These are phyloP conservation scores for Andrena bucephala DNA, from an alignment of 2,888 invertebrate species.

Conservation along the genomic window DNA sequence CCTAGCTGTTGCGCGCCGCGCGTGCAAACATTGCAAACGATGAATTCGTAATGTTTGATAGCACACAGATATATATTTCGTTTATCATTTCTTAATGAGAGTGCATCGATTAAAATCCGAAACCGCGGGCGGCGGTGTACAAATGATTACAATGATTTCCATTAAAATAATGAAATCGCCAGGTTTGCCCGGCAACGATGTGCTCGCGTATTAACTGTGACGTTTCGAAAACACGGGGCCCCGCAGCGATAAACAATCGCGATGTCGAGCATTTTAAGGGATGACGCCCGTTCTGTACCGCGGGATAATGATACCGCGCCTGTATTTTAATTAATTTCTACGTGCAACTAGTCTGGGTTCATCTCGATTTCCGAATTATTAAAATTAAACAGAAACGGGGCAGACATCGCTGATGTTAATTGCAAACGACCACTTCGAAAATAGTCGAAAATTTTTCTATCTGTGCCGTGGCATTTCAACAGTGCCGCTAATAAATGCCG, in stretches of 20 bases:
- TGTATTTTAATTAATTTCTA: conserved; percentile 22
- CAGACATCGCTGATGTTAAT: no score
- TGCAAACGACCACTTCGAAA: no score
- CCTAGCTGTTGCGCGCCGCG: background rate
- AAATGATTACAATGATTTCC: background rate
- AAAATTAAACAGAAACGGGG: no score
- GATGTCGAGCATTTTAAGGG: background rate
- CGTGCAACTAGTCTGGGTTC: background rate
- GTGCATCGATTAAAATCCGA: conserved; percentile 3
- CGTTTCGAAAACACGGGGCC: background rate
- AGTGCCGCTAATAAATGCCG: background rate
- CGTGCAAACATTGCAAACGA: background rate
- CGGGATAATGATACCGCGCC: no score
- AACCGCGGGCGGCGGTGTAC: background rate
- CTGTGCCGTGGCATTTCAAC: background rate
- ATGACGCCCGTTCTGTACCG: background rate
- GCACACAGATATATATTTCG: background rate
- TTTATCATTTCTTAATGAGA: conserved; percentile 1
- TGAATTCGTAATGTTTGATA: background rate
- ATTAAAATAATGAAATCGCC: conserved; percentile 24
- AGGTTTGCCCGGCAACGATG: background rate
- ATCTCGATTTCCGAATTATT: no score
- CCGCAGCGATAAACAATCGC: background rate
- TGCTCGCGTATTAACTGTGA: background rate
- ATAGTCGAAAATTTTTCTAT: no score